These are phyloP conservation scores for Serripes groenlandicus DNA, from an alignment of 2,888 invertebrate species.

Conservation along the genomic window DNA sequence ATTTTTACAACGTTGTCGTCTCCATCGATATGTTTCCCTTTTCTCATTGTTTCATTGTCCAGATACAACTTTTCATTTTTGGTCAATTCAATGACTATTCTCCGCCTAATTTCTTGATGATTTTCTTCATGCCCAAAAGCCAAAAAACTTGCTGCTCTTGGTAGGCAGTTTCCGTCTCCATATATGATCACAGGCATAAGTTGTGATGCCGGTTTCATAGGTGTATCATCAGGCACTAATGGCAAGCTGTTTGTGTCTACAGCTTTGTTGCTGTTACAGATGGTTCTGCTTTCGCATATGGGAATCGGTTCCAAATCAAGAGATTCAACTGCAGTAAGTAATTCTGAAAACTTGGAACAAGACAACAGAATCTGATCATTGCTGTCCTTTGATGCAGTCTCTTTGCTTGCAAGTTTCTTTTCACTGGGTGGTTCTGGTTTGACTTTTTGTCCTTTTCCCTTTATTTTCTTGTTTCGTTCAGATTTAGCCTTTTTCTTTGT, in stretches of 20 bases:
- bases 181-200: constrained; percentile 1
- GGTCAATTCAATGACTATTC: constrained; percentile 39
- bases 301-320: background rate
- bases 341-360: constrained; percentile 8
- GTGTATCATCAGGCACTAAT: constrained; percentile 3
- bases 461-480: background rate
- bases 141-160: constrained; percentile 22
- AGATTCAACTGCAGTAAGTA: background rate
- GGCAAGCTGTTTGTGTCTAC: background rate
- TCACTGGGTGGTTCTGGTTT: constrained; percentile 8
- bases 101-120: constrained; percentile 32
- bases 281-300: background rate
- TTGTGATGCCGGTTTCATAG: background rate
- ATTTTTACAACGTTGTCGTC: constrained; percentile 28
- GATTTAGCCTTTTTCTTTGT: constrained; percentile 1
- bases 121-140: constrained; percentile 38
- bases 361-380: background rate
- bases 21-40: constrained; percentile 5
- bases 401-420: background rate
- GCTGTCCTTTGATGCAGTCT: constrained; percentile 11
- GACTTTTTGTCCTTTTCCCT: constrained; percentile 14
- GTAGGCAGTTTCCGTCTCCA: constrained; percentile 25
- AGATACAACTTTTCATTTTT: constrained; percentile 34
- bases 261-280: constrained; percentile 6
- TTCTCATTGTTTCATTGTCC: constrained; percentile 7